These are phyloP conservation scores for Caenorhabditis sinica DNA, from an alignment of 2,888 invertebrate genomes.

Conservation along the genomic window DNA sequence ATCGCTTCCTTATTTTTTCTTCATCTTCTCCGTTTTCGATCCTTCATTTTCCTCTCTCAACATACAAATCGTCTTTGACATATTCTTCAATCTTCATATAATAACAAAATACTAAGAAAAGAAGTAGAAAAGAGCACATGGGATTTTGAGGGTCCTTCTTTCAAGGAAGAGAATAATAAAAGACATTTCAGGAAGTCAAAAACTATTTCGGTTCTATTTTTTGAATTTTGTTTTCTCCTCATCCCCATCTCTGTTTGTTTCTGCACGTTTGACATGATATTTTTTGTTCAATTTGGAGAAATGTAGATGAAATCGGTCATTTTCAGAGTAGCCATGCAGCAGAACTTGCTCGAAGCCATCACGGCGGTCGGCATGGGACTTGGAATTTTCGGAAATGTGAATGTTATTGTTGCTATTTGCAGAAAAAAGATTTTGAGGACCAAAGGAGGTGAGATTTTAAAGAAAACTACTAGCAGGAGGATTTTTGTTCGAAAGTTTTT, in stretches of 20 bases:
- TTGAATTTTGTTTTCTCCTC: not conserved
- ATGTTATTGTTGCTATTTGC: conserved; percentile 59
- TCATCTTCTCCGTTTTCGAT: not conserved
- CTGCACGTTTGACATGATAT: not conserved
- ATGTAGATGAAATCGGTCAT: not conserved
- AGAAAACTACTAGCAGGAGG: too few species aligned
- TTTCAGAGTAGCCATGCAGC: conserved; percentile 44
- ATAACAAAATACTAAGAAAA: conserved; percentile 1
- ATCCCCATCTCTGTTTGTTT: not conserved
- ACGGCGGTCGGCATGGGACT: conserved; percentile 30
- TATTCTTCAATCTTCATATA: conserved; percentile 13
- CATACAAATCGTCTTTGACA: conserved; percentile 12
- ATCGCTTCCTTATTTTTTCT: not conserved
- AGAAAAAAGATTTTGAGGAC: conserved; percentile 58
- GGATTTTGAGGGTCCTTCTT: not conserved
- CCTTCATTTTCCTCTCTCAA: not conserved
- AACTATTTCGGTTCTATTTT: not conserved
- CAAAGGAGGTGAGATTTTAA: conserved; percentile 60
- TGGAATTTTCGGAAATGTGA: conserved; percentile 61
- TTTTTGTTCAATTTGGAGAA: not conserved
- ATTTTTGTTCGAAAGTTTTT: too few species aligned
- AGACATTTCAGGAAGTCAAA: too few species aligned
- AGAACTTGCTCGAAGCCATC: conserved; percentile 34
- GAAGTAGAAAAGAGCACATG: not conserved
- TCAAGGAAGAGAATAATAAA: too few species aligned